Percentiles rank a stretch among this genome's conserved stretches.
phyloP scores from a whole-genome alignment of 1,140 invertebrate genomes.

The Halyomorpha halys region DNA sequence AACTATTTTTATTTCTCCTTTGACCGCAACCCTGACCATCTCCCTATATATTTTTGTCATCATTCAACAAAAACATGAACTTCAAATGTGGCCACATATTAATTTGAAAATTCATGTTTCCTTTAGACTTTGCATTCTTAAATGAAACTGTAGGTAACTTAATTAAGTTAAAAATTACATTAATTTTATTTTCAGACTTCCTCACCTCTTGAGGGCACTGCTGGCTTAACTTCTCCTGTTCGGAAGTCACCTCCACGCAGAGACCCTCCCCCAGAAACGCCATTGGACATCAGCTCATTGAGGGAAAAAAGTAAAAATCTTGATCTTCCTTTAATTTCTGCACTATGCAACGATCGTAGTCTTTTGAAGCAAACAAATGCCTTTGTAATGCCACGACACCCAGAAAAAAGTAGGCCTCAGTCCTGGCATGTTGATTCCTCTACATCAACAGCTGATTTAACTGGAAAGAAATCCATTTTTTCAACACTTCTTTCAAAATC shows the following conservation, averaged over 20 bases:
- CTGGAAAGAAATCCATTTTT: slow-evolving; percentile 27
- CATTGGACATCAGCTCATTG: slow-evolving; percentile 66
- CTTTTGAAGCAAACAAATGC: slow-evolving; percentile 75
- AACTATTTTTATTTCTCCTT: no score
- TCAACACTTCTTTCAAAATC: slow-evolving; percentile 29
- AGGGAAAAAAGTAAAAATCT: slow-evolving; percentile 77
- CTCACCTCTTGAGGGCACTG: not conserved
- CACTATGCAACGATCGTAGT: slow-evolving; percentile 78
- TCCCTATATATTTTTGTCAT: no score
- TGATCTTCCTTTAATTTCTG: slow-evolving; percentile 77
- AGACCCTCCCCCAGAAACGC: slow-evolving; percentile 31
- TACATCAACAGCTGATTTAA: not conserved
- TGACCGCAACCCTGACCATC: no score
- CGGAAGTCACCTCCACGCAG: slow-evolving; percentile 14
- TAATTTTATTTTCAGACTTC: no score
- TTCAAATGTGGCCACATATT: no score
- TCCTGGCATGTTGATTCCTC: slow-evolving; percentile 31
- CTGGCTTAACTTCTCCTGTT: slow-evolving; percentile 8
- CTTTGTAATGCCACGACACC: slow-evolving; percentile 60
- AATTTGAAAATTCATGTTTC: no score
- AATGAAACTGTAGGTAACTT: no score
- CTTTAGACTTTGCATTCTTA: no score
- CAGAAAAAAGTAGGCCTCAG: slow-evolving; percentile 43
- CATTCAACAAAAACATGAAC: no score
- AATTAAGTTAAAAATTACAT: no score